Evolutionary conservation across 2,113 vertebrate species (phyloP), one percentile per base, ranked within the genome.

Genomic region (Dunckerocampus dactyliophorus): DNA sequence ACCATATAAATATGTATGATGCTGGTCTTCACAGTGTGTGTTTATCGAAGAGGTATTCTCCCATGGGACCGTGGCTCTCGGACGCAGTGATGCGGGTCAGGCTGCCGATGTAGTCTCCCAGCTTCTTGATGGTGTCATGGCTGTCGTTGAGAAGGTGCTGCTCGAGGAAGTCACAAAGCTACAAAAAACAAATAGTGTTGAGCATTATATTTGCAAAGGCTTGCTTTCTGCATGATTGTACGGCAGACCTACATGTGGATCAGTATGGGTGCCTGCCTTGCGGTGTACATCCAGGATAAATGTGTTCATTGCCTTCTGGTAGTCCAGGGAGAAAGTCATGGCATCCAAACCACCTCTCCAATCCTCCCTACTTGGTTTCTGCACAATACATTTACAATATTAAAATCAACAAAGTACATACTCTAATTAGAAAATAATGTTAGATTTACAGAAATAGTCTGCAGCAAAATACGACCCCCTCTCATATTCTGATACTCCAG

Each of bases 41-140:
- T 64, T 87, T 91, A 71, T 92, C 89, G 59, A 91, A 91, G 51
- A 90, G 88, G 72, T 91, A 92, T 72, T 91, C 90, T 74, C 87
- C 90, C 88, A 91, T 85, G 20, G 65, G 0, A 1, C 84, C 85
- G 0, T 86, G 62, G 0, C 70, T 59, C 37, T 88, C 87, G 2
- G 83, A 79, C 0, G 74, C 49, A 9, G 63, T 62, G 34, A 91
- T 63, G 21, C 82, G 82, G 19, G 71, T 70, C 66, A 92, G 79
- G 39, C 82, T 91, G 66, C 86, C 62, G 0, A 71, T 4, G 46
- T 88, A 75, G 39, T 92, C 89, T 0, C 89, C 89, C 49, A 91
- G 77, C 58, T 80, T 86, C 80, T 92, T 90, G 69, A 90, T 89
- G 75, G 79, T 79, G 2, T 90, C 87, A 3, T 90, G 82, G 75